Percentiles rank a stretch among this genome's conserved stretches.
Evolutionary conservation across 2,797 vertebrate genomes (phyloP).

Genomic region (Cetoscarus ocellatus): DNA sequence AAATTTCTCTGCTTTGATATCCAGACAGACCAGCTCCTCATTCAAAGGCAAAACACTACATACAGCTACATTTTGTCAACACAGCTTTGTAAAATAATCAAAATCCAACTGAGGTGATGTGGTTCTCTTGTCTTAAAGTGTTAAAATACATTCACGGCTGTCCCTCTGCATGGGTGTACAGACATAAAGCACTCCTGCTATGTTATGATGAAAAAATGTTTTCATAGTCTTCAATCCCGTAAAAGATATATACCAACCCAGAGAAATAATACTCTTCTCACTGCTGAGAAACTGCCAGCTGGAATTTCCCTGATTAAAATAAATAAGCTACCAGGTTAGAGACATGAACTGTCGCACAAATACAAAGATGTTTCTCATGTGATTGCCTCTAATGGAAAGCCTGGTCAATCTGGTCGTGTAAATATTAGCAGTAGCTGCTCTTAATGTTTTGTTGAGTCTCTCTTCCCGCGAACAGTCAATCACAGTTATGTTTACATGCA

Average conservation of each 20-base stretch:
- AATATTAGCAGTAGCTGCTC: neutral
- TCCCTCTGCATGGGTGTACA: neutral
- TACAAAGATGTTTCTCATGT: constrained; percentile 24
- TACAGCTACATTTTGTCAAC: no score
- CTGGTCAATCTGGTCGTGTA: neutral
- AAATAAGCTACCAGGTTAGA: neutral
- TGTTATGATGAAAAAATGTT: no score
- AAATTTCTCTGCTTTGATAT: no score
- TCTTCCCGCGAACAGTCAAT: neutral
- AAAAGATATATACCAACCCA: neutral
- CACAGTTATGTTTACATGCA: neutral
- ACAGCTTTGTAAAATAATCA: no score
- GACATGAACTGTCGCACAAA: neutral
- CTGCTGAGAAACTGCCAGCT: constrained; percentile 1
- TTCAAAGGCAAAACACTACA: no score
- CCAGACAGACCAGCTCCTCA: no score
- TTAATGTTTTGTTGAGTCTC: neutral
- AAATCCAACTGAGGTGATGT: no score
- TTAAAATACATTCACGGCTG: constrained; percentile 31
- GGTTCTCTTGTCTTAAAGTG: no score
- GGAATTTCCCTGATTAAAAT: neutral
- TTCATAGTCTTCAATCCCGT: no score
- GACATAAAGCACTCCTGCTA: neutral
- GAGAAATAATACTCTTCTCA: constrained; percentile 1
- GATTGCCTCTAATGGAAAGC: constrained; percentile 4